Evolutionary conservation across 1,140 invertebrate genomes (phyloP), one percentile per base, ranked within the genome.

Genomic region (Drosophila varians): DNA sequence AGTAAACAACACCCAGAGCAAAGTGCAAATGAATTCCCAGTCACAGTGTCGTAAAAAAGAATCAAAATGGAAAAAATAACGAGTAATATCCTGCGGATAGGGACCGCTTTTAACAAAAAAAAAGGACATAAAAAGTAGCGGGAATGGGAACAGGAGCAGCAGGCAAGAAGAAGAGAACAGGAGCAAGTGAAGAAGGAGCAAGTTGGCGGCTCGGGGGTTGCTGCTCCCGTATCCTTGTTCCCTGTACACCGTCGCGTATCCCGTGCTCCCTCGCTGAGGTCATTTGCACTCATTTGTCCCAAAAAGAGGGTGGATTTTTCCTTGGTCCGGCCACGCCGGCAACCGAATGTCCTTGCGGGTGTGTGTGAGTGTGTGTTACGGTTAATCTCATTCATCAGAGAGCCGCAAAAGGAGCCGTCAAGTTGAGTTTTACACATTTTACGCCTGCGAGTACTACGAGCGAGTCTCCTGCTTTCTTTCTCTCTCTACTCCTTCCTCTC

Each of bases 381-480:
- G 76, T 84, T 84, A 86, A 86, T 86, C 80, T 84, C 80, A 84
- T 84, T 84, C 80, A 84, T 84, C 80, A 84, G 80, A 84, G 80
- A 86, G 77, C 58, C 71, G 70, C 28, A 51, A 51, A 18, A 58
- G 26, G 58, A 64, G 61, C 51, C 68, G 68, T 51, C 68, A 60
- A 71, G 65, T 74, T 69, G 68, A 76, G 76, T 84, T 84, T 84
- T 84, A 84, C 80, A 84, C 80, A 84, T 76, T 84, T 84, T 84
- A 84, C 80, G 82, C 72, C 68, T 74, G 73, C 62, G 77, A 86
- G 82, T 86, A 86, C 76, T 86, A 86, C 82, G 55, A 51, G 43
- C 51, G 69, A 64, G 64, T 60, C 68, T 23, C 57, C 57, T 61
- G 14, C 48, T 42, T 56, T 38, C 55, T 26, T 38, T 28, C 14